phyloP scores from a whole-genome alignment of 2,888 invertebrate species.

The Brachycybe producta region DNA sequence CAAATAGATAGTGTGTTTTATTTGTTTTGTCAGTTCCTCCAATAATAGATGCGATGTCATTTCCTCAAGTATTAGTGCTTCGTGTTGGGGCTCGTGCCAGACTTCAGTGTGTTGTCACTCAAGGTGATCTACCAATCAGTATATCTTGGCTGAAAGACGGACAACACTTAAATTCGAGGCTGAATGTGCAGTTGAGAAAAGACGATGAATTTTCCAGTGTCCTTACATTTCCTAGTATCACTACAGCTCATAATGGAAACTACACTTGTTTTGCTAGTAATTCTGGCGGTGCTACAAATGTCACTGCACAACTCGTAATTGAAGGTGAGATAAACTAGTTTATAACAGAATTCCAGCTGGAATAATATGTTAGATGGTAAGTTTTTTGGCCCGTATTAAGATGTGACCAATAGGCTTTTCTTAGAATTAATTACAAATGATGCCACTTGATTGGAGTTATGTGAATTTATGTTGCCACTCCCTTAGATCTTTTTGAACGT shows the following conservation, averaged over 20 bases:
- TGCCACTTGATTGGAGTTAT: no score
- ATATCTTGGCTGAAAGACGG: slow-evolving; percentile 20
- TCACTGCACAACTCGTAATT: slow-evolving; percentile 18
- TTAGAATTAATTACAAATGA: no score
- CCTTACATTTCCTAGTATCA: slow-evolving; percentile 18
- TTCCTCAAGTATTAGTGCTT: slow-evolving; percentile 17
- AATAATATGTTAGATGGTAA: no score
- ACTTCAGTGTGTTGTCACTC: slow-evolving; percentile 20
- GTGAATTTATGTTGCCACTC: no score
- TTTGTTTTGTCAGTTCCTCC: slow-evolving; percentile 19
- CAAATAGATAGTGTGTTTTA: background rate
- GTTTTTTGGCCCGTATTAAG: no score
- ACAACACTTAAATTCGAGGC: slow-evolving; percentile 6
- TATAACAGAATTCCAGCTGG: no score
- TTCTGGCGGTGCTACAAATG: slow-evolving; percentile 16
- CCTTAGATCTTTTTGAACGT: no score
- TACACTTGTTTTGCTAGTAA: slow-evolving; percentile 20
- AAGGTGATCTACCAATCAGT: slow-evolving; percentile 20
- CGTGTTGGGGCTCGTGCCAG: slow-evolving; percentile 18
- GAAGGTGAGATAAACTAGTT: no score
- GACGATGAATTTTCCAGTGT: slow-evolving; percentile 21
- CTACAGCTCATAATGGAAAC: slow-evolving; percentile 18
- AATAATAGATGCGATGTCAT: slow-evolving; percentile 20
- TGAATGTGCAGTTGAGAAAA: slow-evolving; percentile 16
- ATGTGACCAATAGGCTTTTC: no score